Evolutionary conservation across 1,140 invertebrate genomes (phyloP).

Genomic region (Trachymyrmex cornetzi): DNA sequence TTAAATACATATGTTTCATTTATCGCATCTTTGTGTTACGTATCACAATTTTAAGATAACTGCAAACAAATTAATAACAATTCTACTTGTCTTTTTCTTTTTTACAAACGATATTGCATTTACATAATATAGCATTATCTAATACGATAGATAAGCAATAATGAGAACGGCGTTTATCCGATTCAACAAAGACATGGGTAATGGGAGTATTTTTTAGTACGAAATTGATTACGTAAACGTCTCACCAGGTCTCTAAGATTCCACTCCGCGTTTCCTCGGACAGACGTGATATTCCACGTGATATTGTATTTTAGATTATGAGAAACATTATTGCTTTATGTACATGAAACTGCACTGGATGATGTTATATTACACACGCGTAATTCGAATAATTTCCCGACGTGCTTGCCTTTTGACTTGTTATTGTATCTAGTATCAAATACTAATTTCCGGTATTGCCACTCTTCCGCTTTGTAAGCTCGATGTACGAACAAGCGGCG

Average conservation of each 20-base stretch:
- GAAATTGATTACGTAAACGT: conserved; percentile 47
- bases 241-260: background rate
- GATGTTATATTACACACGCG: background rate
- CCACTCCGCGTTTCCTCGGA: background rate
- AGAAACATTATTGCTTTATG: background rate
- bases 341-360: background rate
- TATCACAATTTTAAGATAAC: background rate
- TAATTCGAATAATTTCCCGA: conserved; percentile 38
- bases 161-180: conserved; percentile 16
- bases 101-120: background rate
- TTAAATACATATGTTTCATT: background rate
- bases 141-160: conserved; percentile 4
- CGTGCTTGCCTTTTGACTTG: conserved; percentile 17
- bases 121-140: conserved; percentile 36
- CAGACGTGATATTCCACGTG: background rate
- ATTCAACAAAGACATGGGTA: conserved; percentile 23
- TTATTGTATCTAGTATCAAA: conserved; percentile 28
- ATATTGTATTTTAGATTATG: background rate
- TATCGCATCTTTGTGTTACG: background rate
- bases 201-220: conserved; percentile 41
- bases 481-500: background rate
- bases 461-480: conserved; percentile 29
- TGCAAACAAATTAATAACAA: background rate
- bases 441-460: conserved; percentile 16
- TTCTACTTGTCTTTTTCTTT: background rate